These are phyloP conservation scores for Cosmopolites sordidus DNA, from an alignment of 2,888 invertebrate species.

Conservation along the genomic window DNA sequence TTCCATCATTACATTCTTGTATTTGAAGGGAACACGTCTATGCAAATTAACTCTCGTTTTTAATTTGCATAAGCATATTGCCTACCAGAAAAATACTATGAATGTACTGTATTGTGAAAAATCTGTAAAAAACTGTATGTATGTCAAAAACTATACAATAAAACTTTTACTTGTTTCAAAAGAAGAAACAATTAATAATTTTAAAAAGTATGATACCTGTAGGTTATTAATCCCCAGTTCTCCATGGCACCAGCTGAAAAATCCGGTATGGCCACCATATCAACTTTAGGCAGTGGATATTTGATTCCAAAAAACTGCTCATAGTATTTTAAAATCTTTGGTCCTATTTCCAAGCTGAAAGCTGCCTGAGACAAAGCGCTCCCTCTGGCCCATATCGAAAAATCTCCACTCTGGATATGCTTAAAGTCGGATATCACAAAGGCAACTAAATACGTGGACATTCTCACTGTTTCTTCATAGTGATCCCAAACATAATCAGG, in stretches of 20 bases:
- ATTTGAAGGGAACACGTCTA: too few relatives aligned
- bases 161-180: not conserved
- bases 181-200: not conserved
- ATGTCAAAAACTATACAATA: too few relatives aligned
- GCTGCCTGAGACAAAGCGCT: constrained; percentile 66
- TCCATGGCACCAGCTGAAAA: constrained; percentile 89
- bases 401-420: constrained; percentile 53
- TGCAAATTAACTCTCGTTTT: too few relatives aligned
- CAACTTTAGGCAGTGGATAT: constrained; percentile 78
- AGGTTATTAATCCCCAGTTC: constrained; percentile 79
- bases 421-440: constrained; percentile 77
- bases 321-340: constrained; percentile 64
- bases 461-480: constrained; percentile 72
- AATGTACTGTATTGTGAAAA: too few relatives aligned
- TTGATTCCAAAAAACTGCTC: constrained; percentile 71
- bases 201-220: too few relatives aligned
- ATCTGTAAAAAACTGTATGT: too few relatives aligned
- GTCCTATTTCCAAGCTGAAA: constrained; percentile 49
- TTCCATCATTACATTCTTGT: too few relatives aligned
- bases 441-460: constrained; percentile 88
- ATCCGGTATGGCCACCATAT: constrained; percentile 91
- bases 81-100: not conserved
- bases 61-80: too few relatives aligned
- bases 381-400: constrained; percentile 67
- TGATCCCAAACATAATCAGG: constrained; percentile 71